Conservation (phyloP, 2,113 vertebrate genomes). For the Larimichthys polyactis region DNA sequence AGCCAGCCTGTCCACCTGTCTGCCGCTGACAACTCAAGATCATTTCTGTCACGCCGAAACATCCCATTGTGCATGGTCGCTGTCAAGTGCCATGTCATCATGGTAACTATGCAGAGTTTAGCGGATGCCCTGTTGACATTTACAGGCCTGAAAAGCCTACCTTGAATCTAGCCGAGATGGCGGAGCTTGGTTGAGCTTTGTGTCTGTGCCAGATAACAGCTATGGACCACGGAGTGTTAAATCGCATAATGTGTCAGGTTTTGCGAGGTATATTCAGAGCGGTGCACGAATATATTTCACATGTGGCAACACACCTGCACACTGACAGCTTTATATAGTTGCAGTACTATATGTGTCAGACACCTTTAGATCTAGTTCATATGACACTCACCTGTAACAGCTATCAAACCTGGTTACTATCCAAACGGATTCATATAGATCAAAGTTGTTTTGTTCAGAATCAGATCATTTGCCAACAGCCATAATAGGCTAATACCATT, state of each 20-base stretch:
- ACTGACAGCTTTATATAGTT: not conserved
- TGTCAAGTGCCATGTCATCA: constrained; percentile 70
- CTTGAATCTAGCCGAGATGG: constrained; percentile 63
- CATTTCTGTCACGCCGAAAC: constrained; percentile 39
- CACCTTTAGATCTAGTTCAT: not conserved
- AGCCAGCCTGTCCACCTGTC: constrained; percentile 42
- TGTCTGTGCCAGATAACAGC: constrained; percentile 66
- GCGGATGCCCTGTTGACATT: constrained; percentile 72
- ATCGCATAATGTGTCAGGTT: constrained; percentile 20
- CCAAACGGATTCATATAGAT: constrained; percentile 25
- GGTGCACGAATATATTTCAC: constrained; percentile 4
- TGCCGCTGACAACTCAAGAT: constrained; percentile 56
- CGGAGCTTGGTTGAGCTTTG: constrained; percentile 54
- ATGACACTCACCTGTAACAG: not conserved
- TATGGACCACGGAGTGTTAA: constrained; percentile 43
- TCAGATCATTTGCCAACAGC: constrained; percentile 12
- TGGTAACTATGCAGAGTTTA: constrained; percentile 61
- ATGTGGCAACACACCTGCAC: not conserved
- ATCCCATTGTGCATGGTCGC: constrained; percentile 54
- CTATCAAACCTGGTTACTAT: not conserved
- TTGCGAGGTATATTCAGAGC: not conserved
- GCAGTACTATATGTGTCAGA: not conserved
- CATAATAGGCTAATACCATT: constrained; percentile 13
- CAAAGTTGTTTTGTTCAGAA: constrained; percentile 32
- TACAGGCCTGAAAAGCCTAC: constrained; percentile 59